Evolutionary conservation across 2,797 vertebrate genomes (phyloP).

Genomic region (Phalanger gymnotis): DNA sequence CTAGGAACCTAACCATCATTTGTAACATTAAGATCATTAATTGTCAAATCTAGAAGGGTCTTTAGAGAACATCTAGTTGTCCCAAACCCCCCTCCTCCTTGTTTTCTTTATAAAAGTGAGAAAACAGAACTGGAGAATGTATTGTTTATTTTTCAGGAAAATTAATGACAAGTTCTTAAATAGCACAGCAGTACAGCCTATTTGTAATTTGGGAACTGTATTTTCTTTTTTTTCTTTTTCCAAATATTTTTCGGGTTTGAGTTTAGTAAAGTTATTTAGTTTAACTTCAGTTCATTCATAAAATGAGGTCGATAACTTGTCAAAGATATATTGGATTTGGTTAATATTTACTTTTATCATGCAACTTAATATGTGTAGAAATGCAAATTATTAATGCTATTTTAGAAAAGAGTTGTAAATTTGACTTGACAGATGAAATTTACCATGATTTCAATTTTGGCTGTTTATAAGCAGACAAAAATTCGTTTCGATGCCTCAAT

Average conservation of each 20-base stretch:
- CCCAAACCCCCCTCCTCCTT: background rate
- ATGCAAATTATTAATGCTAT: conserved; percentile 64
- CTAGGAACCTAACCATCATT: background rate
- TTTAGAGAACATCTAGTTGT: background rate
- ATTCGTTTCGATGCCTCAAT: conserved; percentile 54
- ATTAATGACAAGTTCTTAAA: conserved; percentile 25
- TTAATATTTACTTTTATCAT: conserved; percentile 58
- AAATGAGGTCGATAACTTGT: conserved; percentile 44
- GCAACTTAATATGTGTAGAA: conserved; percentile 48
- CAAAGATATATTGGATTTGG: conserved; percentile 38
- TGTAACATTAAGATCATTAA: background rate
- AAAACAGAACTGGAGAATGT: conserved; percentile 24
- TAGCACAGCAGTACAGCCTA: conserved; percentile 16
- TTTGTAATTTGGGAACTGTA: background rate
- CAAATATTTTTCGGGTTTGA: conserved; percentile 40
- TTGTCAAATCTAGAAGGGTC: background rate
- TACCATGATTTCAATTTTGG: conserved; percentile 70
- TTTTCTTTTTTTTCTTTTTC: conserved; percentile 1
- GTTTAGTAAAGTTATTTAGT: conserved; percentile 46
- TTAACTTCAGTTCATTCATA: conserved; percentile 57
- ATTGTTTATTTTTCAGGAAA: background rate
- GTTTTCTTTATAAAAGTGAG: conserved; percentile 7
- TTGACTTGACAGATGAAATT: conserved; percentile 53
- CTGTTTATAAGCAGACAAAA: conserved; percentile 36
- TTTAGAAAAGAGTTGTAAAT: conserved; percentile 65